Conservation (phyloP, 2,797 vertebrate genomes). For the Galagoides demidoff region DNA sequence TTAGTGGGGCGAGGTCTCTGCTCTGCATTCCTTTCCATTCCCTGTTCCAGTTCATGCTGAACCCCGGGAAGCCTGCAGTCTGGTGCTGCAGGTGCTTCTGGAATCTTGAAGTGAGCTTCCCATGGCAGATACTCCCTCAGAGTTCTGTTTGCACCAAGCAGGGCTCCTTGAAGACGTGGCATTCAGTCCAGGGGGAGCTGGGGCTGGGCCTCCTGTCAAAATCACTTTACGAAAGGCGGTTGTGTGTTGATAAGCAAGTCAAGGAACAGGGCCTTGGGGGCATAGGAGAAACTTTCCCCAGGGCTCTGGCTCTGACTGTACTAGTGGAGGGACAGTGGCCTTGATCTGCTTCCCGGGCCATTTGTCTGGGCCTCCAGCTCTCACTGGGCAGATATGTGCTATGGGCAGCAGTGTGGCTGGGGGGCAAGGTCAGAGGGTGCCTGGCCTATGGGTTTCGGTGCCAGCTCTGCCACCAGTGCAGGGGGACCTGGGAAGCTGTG, state of each 20-base stretch:
- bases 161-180: not conserved
- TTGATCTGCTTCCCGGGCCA: not conserved
- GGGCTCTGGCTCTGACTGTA: not conserved
- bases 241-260: not conserved
- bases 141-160: not conserved
- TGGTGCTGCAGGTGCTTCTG: not conserved
- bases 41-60: not conserved
- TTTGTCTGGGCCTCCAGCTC: not conserved
- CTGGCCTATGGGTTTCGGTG: too few species aligned
- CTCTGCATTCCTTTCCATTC: not conserved
- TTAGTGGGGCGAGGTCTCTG: too few species aligned
- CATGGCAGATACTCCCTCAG: not conserved
- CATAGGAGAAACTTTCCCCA: too few species aligned
- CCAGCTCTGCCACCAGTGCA: not conserved
- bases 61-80: not conserved
- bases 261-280: too few species aligned
- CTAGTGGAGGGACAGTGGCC: not conserved
- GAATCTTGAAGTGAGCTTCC: not conserved
- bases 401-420: not conserved
- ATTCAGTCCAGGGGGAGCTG: not conserved
- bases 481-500: rapidly evolving
- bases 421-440: too few species aligned
- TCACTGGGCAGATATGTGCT: not conserved
- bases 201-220: not conserved
- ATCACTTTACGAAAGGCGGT: not conserved